Base-by-base conservation (phyloP, 1,140 invertebrate species). In the Drosophila carrolli region DNA sequence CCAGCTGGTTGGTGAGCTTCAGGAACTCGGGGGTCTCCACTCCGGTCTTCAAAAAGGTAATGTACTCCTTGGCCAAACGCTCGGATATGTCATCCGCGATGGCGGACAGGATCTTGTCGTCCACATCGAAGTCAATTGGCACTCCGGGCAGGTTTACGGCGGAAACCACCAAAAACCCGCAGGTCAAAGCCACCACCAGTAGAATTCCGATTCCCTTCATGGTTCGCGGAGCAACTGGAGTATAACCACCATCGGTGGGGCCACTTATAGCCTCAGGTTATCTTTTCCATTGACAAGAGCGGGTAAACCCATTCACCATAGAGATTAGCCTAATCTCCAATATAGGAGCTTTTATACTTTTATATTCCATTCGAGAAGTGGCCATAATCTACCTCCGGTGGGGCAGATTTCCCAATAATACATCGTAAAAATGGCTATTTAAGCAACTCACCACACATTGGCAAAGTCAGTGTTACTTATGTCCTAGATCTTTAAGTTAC, bases 121-220 rank as follows among this genome's bases (percentile, higher is more conserved):
- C 71, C 53, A 84, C 13, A 0, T 84, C 61, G 40, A 91, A 86
- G 47, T 83, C 77, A 4, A 78, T 53, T 1, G 90, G 90, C 1
- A 91, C 72, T 72, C 85, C 85, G 19, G 90, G 82, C 57, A 91
- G 27, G 38, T 86, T 75, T 1, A 86, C 65, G 9, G 85, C 89
- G 27, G 84, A 66, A 10, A 58, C 76, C 40, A 40, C 48, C 4
- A 79, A 0, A 16, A 67, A 9, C 9, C 72, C 60, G 29, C 46
- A 60, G 37, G 72, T 47, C 48, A 83, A n/a, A 23, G 41, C 47
- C 23, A 66, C 38, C 61, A 29, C 32, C 27, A 68, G 14, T 4
- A 79, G 19, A 9, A 88, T 44, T 46, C 80, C 65, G 38, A 72
- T 41, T 71, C 43, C 78, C 61, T 44, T 89, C 84, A 88, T 89